These are phyloP conservation scores for Athalia cordata DNA, from an alignment of 2,888 invertebrate genomes.

Conservation along the genomic window DNA sequence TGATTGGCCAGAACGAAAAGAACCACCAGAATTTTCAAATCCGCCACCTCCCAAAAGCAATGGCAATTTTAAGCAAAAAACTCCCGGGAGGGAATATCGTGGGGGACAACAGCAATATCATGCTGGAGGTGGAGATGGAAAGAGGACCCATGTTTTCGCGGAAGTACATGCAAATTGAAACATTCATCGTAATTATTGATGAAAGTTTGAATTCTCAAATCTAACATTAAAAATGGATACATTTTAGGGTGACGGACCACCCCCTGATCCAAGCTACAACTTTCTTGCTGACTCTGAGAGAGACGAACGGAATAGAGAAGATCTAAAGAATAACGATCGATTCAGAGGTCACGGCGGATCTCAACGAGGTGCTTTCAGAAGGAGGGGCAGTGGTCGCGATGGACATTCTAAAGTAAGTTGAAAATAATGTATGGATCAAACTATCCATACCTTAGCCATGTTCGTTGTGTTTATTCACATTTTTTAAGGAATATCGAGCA, in stretches of 20 bases:
- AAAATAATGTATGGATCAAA: neutral
- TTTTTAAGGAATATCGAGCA: slow-evolving; percentile 51
- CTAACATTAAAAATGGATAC: neutral
- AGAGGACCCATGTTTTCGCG: slow-evolving; percentile 64
- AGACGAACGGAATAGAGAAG: slow-evolving; percentile 62
- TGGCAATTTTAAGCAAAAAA: slow-evolving; percentile 50
- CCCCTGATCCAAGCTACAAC: slow-evolving; percentile 73
- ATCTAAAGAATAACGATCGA: slow-evolving; percentile 56
- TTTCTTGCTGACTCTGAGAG: slow-evolving; percentile 73
- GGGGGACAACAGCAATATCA: slow-evolving; percentile 61
- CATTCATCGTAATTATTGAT: slow-evolving; percentile 1
- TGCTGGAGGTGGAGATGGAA: slow-evolving; percentile 61
- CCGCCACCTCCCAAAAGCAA: slow-evolving; percentile 55
- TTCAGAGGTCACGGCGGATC: slow-evolving; percentile 59
- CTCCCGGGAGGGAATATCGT: slow-evolving; percentile 55
- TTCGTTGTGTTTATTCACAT: neutral
- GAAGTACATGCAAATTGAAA: slow-evolving; percentile 56
- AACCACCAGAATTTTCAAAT: slow-evolving; percentile 67
- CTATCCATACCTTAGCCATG: neutral
- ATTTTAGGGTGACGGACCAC: slow-evolving; percentile 71
- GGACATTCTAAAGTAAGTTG: slow-evolving; percentile 56
- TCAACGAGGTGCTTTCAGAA: slow-evolving; percentile 56
- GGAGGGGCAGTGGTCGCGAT: slow-evolving; percentile 58
- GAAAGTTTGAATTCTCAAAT: slow-evolving; percentile 14
- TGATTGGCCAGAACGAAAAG: slow-evolving; percentile 72